Evolutionary conservation across 2,888 invertebrate species (phyloP).

Genomic region (Stenurella melanura): DNA sequence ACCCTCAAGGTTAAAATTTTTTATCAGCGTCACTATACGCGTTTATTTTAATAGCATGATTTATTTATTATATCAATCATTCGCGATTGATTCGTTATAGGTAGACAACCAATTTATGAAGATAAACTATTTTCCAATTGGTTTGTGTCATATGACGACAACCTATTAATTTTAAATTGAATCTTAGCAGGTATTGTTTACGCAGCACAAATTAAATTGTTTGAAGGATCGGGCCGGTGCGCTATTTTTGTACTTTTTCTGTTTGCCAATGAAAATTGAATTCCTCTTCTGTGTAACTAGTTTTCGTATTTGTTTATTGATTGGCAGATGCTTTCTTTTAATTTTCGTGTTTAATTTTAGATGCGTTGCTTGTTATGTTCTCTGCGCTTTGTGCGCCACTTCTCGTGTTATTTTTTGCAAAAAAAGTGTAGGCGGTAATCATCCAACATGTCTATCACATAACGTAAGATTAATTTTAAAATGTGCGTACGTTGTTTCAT

Average conservation of each 20-base stretch:
- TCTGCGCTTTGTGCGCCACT: background rate
- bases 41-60: background rate
- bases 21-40: no score
- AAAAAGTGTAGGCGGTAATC: background rate
- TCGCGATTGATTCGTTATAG: background rate
- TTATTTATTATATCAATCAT: constrained; percentile 14
- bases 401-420: background rate
- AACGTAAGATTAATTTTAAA: no score
- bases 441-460: no score
- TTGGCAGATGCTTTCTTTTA: constrained; percentile 9
- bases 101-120: constrained; percentile 19
- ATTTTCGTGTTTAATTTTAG: background rate
- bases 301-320: constrained; percentile 12
- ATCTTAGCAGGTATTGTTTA: constrained; percentile 6
- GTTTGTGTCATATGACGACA: constrained; percentile 9
- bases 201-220: constrained; percentile 11
- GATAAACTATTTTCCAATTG: constrained; percentile 16
- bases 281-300: constrained; percentile 12
- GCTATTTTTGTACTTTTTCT: constrained; percentile 13
- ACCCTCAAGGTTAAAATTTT: no score
- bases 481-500: no score
- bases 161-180: constrained; percentile 8
- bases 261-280: constrained; percentile 22
- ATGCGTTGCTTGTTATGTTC: background rate
- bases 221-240: background rate